These are phyloP conservation scores for Papilio glaucus DNA, from an alignment of 1,140 invertebrate genomes.

Conservation along the genomic window DNA sequence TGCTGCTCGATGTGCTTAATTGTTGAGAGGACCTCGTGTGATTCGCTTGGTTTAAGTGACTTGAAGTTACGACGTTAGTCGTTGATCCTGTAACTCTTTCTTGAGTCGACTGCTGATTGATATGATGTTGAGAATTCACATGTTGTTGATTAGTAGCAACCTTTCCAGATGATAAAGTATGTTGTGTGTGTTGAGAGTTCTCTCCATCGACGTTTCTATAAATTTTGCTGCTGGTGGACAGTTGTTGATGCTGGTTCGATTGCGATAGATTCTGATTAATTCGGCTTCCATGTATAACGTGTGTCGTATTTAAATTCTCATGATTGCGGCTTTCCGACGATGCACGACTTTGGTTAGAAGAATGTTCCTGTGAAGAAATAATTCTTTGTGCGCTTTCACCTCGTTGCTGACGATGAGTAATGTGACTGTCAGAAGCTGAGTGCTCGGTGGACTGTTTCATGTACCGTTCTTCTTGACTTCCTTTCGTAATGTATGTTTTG, in stretches of 20 bases:
- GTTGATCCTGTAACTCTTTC: conserved; percentile 43
- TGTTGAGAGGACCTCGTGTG: conserved; percentile 57
- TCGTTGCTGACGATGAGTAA: conserved; percentile 25
- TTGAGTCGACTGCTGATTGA: neutral
- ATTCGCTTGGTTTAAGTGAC: conserved; percentile 40
- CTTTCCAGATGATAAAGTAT: conserved; percentile 36
- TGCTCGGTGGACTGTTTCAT: conserved; percentile 18
- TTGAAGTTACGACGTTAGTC: conserved; percentile 40
- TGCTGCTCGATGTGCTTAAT: conserved; percentile 59
- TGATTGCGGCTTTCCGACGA: conserved; percentile 41
- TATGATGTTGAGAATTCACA: conserved; percentile 29
- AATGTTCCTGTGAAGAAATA: conserved; percentile 31
- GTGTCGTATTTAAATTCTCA: conserved; percentile 50
- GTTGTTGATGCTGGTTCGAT: conserved; percentile 46
- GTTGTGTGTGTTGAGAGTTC: conserved; percentile 29
- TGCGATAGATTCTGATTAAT: conserved; percentile 39
- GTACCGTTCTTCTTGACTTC: conserved; percentile 34
- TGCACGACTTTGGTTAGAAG: conserved; percentile 38
- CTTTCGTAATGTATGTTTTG: conserved; percentile 47
- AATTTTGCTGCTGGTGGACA: conserved; percentile 39
- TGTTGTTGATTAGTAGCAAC: conserved; percentile 27
- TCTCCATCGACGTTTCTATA: conserved; percentile 22
- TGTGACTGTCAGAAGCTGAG: conserved; percentile 28
- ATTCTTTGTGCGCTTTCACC: conserved; percentile 34
- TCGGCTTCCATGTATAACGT: conserved; percentile 44